These are phyloP conservation scores for Cinclus cinclus DNA, from an alignment of 2,113 vertebrate species.

Conservation along the genomic window DNA sequence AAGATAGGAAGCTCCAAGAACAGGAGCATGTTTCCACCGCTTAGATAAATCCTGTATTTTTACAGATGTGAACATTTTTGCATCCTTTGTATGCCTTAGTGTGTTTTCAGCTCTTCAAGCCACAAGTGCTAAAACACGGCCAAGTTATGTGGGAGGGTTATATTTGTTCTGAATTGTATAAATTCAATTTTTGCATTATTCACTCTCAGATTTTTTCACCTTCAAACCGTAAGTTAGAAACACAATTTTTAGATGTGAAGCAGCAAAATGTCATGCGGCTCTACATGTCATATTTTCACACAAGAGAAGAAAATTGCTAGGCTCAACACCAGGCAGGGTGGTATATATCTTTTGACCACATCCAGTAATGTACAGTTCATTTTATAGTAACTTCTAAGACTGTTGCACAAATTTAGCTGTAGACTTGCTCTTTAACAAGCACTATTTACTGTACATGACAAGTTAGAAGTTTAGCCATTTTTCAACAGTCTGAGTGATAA, in stretches of 20 bases:
- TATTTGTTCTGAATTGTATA: background rate
- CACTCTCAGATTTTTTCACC: background rate
- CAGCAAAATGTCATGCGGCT: background rate
- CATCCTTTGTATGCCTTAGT: background rate
- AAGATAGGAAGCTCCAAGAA: background rate
- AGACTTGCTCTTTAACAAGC: background rate
- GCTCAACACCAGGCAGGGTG: background rate
- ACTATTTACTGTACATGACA: background rate
- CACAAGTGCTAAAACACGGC: background rate
- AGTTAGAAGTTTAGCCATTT: background rate
- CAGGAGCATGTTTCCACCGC: background rate
- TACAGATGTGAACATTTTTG: background rate
- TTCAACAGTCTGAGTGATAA: background rate
- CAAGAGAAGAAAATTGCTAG: background rate
- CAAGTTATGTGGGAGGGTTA: fast-evolving
- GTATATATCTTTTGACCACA: background rate
- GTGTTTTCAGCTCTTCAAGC: background rate
- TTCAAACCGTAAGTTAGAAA: background rate
- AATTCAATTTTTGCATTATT: background rate
- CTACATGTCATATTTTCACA: background rate
- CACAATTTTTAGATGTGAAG: background rate
- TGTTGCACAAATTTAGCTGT: background rate
- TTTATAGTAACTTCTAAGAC: background rate
- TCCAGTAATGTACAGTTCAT: background rate
- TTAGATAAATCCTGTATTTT: background rate